Percentiles rank a stretch among this genome's conserved stretches.
Conservation (phyloP, 2,113 vertebrate species). For the Chaetodon auriga region DNA sequence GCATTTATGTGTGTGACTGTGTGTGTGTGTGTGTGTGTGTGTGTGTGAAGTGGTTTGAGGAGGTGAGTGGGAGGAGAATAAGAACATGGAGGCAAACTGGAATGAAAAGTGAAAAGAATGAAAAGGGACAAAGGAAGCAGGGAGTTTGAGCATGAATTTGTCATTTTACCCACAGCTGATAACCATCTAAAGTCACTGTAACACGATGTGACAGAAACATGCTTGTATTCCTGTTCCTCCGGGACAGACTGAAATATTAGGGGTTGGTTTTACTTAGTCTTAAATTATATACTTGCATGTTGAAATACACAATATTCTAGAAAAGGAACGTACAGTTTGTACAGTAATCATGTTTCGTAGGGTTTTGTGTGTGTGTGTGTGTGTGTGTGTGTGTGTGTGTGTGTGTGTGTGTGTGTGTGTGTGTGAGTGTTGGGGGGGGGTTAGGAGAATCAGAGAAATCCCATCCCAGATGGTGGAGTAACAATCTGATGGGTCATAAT, state of each 20-base stretch:
- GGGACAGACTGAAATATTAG: not conserved
- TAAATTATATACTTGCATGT: not conserved
- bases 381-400: not conserved
- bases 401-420: not conserved
- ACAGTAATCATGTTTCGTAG: not conserved
- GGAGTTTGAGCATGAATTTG: not conserved
- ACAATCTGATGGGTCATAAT: slow-evolving; percentile 70
- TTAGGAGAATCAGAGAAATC: slow-evolving; percentile 39
- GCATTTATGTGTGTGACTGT: not conserved
- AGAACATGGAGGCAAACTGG: not conserved
- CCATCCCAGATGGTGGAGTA: slow-evolving; percentile 63
- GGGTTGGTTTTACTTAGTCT: not conserved
- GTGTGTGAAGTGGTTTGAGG: not conserved
- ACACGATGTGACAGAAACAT: not conserved
- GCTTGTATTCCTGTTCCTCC: not conserved
- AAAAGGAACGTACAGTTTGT: not conserved
- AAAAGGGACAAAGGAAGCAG: not conserved
- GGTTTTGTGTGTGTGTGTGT: not conserved
- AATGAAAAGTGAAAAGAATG: not conserved
- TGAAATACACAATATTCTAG: not conserved
- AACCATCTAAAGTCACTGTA: not conserved
- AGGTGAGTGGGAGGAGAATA: not conserved
- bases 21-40: too few species aligned
- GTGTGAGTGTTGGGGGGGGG: not conserved
- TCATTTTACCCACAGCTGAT: not conserved